Percentiles rank a stretch among this genome's conserved stretches.
Evolutionary conservation across 92 coral and sea anemone genomes (phyloP).

Genomic region (Metridium senile): DNA sequence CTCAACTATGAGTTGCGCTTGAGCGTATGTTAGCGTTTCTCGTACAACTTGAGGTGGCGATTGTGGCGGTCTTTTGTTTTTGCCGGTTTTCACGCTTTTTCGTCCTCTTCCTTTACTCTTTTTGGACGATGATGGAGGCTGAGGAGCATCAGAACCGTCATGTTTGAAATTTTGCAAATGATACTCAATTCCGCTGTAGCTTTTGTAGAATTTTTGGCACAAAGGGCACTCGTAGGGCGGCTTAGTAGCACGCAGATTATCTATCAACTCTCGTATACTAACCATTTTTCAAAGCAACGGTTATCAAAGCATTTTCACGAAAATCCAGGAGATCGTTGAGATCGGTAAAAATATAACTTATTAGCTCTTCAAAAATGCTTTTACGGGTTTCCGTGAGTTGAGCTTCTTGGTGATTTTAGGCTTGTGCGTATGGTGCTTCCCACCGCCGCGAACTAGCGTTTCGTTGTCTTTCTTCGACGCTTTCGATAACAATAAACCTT

Average conservation of each 20-base stretch:
- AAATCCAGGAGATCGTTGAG: constrained; percentile 30
- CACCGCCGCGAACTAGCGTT: constrained; percentile 11
- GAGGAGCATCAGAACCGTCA: constrained; percentile 88
- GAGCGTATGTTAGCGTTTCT: constrained; percentile 99
- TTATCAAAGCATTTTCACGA: constrained; percentile 58
- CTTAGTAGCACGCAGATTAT: constrained; percentile 87
- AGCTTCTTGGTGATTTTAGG: constrained; percentile 32
- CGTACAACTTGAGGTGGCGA: constrained; percentile 92
- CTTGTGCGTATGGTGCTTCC: constrained; percentile 34
- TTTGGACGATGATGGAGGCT: constrained; percentile 77
- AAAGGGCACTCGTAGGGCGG: constrained; percentile 99
- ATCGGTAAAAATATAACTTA: constrained; percentile 14
- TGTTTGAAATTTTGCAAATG: constrained; percentile 94
- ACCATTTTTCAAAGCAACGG: constrained; percentile 70
- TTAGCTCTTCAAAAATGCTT: constrained; percentile 28
- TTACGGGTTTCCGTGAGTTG: constrained; percentile 38
- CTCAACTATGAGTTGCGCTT: constrained; percentile 97
- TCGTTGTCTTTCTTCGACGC: constrained; percentile 5
- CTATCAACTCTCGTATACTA: constrained; percentile 91
- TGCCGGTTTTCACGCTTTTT: constrained; percentile 82
- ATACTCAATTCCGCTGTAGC: constrained; percentile 99
- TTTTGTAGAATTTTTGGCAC: constrained; percentile 98
- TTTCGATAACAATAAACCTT: constrained; percentile 4
- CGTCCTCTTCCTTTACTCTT: constrained; percentile 90
- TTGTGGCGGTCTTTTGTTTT: constrained; percentile 93